Evolutionary conservation across 2,113 vertebrate species (phyloP), one percentile per base, ranked within the genome.

Genomic region (Xiphias gladius): DNA sequence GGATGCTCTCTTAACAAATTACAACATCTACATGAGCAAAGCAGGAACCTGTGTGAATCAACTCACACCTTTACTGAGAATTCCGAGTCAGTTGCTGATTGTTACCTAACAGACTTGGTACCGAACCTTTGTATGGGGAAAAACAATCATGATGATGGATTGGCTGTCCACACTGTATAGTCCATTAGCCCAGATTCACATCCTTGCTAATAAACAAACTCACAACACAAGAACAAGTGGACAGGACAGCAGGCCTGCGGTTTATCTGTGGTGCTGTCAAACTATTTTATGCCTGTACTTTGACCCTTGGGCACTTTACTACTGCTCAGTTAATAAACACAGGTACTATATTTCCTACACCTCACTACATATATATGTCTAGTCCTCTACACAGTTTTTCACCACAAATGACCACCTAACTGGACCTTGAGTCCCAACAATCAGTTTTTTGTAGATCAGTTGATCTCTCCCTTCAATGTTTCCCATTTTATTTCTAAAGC

Each of bases 261-360:
- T 82, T 76, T 64, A 69, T 91, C 77, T 62, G 7, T 35, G 20
- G 7, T 11, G 72, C 79, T 78, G 69, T 76, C 77, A 66, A 61
- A 39, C 52, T 61, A 71, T 73, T 82, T 87, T 75, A 89, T 32
- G 57, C 55, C 61, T 32, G 30, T 69, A 68, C 79, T 74, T 86
- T 76, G 80, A 92, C 82, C 76, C 35, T 28, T 80, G 83, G 83
- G 83, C 87, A 81, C 59, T 88, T 91, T 82, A 86, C 61, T 22
- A 46, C 86, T 62, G 50, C 39, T 82, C 39, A 0, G 46, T 83
- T 86, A 86, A 86, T 76, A 80, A 13, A 52, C 48, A 20, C 48
- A 54, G 26, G 24, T 17, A 22, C 30, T 50, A 24, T 67, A 67
- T 72, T 20, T 30, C 37, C 37, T 26, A 37, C 35, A 72, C 11